phyloP scores from a whole-genome alignment of 2,797 vertebrate species.

The Gymnothorax javanicus region DNA sequence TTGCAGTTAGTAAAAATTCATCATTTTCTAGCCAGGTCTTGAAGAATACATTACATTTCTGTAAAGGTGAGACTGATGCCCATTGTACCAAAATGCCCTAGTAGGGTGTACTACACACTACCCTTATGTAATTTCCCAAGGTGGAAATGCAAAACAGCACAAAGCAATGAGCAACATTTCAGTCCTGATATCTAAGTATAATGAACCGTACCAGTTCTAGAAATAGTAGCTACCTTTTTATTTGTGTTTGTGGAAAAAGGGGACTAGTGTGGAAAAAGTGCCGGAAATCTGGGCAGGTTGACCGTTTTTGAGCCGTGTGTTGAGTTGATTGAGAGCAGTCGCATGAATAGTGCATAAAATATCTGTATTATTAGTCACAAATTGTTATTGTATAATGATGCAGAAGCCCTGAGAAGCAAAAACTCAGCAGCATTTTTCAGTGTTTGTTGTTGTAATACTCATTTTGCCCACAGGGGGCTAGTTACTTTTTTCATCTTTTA shows the following conservation, averaged over 20 bases:
- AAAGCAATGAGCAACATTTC: slow-evolving; percentile 55
- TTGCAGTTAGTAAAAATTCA: background rate
- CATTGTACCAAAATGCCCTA: slow-evolving; percentile 66
- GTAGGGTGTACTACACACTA: slow-evolving; percentile 51
- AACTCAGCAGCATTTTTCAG: too few species aligned
- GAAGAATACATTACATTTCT: background rate
- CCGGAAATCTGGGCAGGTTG: background rate
- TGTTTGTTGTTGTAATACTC: too few species aligned
- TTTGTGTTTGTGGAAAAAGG: slow-evolving; percentile 64
- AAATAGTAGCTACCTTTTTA: slow-evolving; percentile 54
- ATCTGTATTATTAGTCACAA: background rate
- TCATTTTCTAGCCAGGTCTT: background rate
- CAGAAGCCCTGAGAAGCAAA: too few species aligned
- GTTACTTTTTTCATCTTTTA: too few species aligned
- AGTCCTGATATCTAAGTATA: slow-evolving; percentile 68
- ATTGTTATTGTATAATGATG: background rate
- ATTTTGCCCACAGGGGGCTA: too few species aligned
- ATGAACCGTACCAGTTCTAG: slow-evolving; percentile 77
- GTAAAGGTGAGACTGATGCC: slow-evolving; percentile 67
- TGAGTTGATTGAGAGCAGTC: background rate
- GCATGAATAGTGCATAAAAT: background rate
- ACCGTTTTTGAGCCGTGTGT: background rate
- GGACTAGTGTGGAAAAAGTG: background rate
- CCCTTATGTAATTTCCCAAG: slow-evolving; percentile 56
- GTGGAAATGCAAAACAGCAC: slow-evolving; percentile 60